Percentiles rank a stretch among this genome's conserved stretches.
phyloP scores from a whole-genome alignment of 2,888 invertebrate genomes.

The Thera obeliscata region DNA sequence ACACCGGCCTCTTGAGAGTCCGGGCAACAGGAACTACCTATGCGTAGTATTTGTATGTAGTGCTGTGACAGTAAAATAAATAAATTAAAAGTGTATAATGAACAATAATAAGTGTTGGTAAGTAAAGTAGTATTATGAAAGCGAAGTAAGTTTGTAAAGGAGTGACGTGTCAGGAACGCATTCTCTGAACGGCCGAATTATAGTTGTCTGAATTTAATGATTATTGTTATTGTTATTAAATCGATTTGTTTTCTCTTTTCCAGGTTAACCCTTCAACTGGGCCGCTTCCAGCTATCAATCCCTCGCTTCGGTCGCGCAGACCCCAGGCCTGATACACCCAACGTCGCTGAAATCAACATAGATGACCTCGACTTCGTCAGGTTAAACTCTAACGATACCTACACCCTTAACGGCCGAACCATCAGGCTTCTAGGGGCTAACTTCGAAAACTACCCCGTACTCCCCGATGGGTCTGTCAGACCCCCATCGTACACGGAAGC shows the following conservation, averaged over 20 bases:
- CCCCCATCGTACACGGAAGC: slow-evolving; percentile 77
- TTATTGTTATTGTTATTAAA: no score
- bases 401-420: slow-evolving; percentile 75
- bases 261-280: slow-evolving; percentile 66
- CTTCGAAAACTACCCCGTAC: slow-evolving; percentile 67
- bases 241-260: neutral
- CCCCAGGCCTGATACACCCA: slow-evolving; percentile 70
- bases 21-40: no score
- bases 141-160: no score
- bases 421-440: slow-evolving; percentile 72
- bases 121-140: no score
- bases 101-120: no score
- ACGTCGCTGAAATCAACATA: slow-evolving; percentile 68
- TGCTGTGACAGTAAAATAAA: no score
- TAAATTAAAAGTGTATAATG: no score
- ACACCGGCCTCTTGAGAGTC: no score
- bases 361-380: slow-evolving; percentile 69
- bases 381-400: slow-evolving; percentile 67
- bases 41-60: no score
- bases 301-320: slow-evolving; percentile 60
- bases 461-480: slow-evolving; percentile 47
- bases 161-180: no score
- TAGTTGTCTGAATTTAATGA: no score
- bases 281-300: slow-evolving; percentile 66
- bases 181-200: no score